Evolutionary conservation across 2,888 invertebrate species (phyloP).

Genomic region (Bembecia ichneumoniformis): DNA sequence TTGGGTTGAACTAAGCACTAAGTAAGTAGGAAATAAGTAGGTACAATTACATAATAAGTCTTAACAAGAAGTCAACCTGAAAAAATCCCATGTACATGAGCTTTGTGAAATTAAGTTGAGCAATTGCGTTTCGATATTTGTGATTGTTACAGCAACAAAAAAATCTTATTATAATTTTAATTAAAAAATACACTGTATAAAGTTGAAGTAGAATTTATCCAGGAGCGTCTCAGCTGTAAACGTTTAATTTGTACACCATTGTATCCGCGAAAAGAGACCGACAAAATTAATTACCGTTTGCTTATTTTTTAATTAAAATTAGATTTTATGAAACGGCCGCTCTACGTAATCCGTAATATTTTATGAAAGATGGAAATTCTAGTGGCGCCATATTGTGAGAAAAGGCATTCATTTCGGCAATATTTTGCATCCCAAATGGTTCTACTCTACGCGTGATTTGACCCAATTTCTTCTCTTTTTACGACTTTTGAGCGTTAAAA

Average conservation of each 20-base stretch:
- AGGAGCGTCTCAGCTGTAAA: conserved; percentile 16
- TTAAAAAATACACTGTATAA: conserved; percentile 32
- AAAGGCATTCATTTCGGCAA: conserved; percentile 57
- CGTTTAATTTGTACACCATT: conserved; percentile 55
- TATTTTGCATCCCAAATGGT: conserved; percentile 60
- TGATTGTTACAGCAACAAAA: not conserved
- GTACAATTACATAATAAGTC: too few species aligned
- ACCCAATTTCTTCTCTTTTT: conserved; percentile 38
- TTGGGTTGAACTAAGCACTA: too few species aligned
- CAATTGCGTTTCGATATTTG: not conserved
- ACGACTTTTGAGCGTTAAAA: not conserved
- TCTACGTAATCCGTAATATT: conserved; percentile 60
- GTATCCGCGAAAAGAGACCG: conserved; percentile 38
- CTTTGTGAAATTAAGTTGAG: not conserved
- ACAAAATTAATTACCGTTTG: conserved; percentile 58
- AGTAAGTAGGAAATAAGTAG: too few species aligned
- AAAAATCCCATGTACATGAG: not conserved
- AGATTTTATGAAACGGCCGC: conserved; percentile 54
- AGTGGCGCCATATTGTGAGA: conserved; percentile 67
- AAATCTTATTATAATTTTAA: conserved; percentile 27
- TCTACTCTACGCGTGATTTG: conserved; percentile 53
- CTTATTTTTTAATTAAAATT: conserved; percentile 69
- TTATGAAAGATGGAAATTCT: conserved; percentile 67
- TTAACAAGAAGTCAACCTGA: too few species aligned
- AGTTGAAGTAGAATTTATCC: conserved; percentile 11